Evolutionary conservation across 2,888 invertebrate species (phyloP).

Genomic region (Phragmatobia fuliginosa): DNA sequence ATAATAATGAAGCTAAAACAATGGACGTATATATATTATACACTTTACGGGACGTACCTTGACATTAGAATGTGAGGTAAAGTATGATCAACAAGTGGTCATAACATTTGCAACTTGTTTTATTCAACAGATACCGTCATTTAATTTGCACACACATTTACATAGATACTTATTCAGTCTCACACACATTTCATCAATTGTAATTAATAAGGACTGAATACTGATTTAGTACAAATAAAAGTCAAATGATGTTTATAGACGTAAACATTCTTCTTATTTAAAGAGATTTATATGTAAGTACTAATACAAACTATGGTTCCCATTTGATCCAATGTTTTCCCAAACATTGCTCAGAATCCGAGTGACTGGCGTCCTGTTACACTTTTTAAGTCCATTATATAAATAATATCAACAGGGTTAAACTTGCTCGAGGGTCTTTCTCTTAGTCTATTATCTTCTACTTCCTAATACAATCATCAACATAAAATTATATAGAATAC

Average conservation of each 20-base stretch:
- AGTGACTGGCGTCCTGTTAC: neutral
- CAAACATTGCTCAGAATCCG: neutral
- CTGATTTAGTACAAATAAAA: neutral
- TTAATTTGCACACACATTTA: neutral
- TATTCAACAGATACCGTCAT: slow-evolving; percentile 10
- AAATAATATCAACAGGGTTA: neutral
- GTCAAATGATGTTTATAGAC: neutral
- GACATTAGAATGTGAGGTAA: slow-evolving; percentile 27
- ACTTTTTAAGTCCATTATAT: neutral
- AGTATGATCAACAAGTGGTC: slow-evolving; percentile 34
- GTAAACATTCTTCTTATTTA: neutral
- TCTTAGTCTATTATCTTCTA: neutral
- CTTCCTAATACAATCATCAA: neutral
- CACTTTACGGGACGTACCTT: slow-evolving; percentile 34
- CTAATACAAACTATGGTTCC: neutral
- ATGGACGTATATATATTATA: slow-evolving; percentile 34
- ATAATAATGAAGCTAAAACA: neutral
- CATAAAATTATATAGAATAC: neutral
- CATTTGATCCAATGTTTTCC: neutral
- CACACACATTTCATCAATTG: neutral
- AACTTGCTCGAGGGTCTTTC: neutral
- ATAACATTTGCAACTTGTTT: slow-evolving; percentile 27
- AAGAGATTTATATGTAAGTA: too few relatives aligned
- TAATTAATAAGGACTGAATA: neutral
- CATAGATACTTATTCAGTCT: neutral